Evolutionary conservation across 2,888 invertebrate species (phyloP).

Genomic region (Rhagonycha fulva): DNA sequence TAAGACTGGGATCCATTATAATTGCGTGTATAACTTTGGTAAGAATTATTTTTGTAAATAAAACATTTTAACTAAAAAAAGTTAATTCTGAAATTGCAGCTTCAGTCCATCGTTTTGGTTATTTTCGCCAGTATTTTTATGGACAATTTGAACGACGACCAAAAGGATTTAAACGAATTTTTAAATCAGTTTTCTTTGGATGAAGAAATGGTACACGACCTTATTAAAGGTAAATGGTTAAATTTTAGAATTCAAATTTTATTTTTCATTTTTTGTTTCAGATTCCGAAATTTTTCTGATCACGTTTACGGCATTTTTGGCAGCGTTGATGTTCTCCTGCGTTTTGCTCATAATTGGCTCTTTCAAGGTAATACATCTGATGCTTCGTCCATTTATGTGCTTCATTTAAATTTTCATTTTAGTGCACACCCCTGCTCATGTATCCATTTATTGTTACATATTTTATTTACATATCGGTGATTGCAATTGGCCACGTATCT

Average conservation of each 20-base stretch:
- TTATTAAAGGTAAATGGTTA: neutral
- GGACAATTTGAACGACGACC: neutral
- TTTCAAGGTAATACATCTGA: constrained; percentile 9
- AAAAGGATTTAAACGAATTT: neutral
- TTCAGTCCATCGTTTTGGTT: neutral
- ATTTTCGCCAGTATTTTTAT: neutral
- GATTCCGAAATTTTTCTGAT: neutral
- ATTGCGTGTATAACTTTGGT: constrained; percentile 16
- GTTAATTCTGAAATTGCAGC: neutral
- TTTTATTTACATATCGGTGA: neutral
- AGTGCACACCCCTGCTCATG: neutral
- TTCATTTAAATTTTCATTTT: neutral
- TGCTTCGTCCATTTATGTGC: neutral
- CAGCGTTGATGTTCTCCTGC: constrained; percentile 6
- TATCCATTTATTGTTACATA: neutral
- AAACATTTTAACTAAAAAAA: neutral
- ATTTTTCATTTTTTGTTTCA: neutral
- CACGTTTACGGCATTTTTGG: constrained; percentile 6
- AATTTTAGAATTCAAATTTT: neutral
- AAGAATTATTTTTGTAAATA: neutral
- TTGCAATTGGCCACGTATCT: neutral
- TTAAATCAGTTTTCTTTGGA: neutral
- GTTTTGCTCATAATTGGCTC: constrained; percentile 11
- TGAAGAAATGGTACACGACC: neutral
- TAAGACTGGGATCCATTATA: constrained; percentile 19